These are phyloP conservation scores for Heterotilapia buettikoferi DNA, from an alignment of 2,113 vertebrate genomes.

Conservation along the genomic window DNA sequence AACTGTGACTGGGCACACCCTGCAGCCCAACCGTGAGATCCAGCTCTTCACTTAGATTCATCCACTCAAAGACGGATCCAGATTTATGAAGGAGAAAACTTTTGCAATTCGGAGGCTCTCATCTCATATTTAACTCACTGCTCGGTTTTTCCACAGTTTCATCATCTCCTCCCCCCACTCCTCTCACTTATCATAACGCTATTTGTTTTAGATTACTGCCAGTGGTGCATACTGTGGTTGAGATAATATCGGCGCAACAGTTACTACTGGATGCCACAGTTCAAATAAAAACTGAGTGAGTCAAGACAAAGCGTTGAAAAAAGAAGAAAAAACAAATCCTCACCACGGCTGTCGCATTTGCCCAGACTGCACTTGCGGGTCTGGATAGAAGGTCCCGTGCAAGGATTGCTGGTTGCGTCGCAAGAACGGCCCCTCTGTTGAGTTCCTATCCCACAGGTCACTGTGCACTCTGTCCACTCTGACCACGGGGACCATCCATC, in stretches of 20 bases:
- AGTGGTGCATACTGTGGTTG: background rate
- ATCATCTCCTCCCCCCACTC: background rate
- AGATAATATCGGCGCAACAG: background rate
- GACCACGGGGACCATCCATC: conserved; percentile 98
- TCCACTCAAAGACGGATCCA: conserved; percentile 2
- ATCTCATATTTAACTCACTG: background rate
- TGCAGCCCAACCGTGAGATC: conserved; percentile 4
- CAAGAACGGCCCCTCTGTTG: conserved; percentile 95
- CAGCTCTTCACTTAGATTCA: conserved; percentile 7
- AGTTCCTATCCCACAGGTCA: conserved; percentile 91
- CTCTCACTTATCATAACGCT: background rate
- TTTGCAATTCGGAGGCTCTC: conserved; percentile 1
- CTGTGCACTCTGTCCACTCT: conserved; percentile 96
- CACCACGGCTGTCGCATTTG: conserved; percentile 90
- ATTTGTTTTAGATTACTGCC: background rate
- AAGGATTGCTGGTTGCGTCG: conserved; percentile 92
- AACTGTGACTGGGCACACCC: conserved; percentile 35
- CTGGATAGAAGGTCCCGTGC: conserved; percentile 90
- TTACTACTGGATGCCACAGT: background rate
- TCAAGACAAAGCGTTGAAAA: background rate
- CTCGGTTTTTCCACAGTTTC: conserved; percentile 3
- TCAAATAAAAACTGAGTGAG: background rate
- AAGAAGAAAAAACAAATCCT: conserved; percentile 39
- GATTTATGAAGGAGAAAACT: conserved; percentile 16
- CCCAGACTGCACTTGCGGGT: conserved; percentile 89